Evolutionary conservation across 2,888 invertebrate species (phyloP).

Genomic region (Phalera bucephala): DNA sequence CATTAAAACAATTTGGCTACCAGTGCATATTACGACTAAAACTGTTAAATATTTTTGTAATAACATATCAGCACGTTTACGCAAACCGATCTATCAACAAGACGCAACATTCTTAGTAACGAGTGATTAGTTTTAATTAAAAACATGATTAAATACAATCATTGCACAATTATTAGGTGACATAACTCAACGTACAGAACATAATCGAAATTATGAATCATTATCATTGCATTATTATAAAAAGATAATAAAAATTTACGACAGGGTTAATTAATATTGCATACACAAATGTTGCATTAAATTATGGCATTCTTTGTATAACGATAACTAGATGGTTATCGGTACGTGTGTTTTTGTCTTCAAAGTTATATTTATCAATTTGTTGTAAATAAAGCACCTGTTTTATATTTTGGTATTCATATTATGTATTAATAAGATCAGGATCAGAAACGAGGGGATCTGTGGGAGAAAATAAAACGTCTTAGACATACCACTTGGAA

Average conservation of each 20-base stretch:
- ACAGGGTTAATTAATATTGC: conserved; percentile 27
- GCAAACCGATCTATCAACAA: conserved; percentile 1
- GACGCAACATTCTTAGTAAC: neutral
- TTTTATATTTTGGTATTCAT: too few relatives aligned
- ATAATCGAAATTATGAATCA: conserved; percentile 1
- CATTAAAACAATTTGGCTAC: too few relatives aligned
- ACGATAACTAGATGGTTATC: conserved; percentile 17
- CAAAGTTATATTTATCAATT: conserved; percentile 6
- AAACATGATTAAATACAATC: conserved; percentile 1
- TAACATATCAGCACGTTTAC: neutral
- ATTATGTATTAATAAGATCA: too few relatives aligned
- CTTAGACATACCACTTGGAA: too few relatives aligned
- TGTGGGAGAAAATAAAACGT: too few relatives aligned
- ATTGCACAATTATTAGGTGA: conserved; percentile 1
- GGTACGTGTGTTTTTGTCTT: neutral
- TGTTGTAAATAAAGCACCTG: too few relatives aligned
- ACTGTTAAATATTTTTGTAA: neutral
- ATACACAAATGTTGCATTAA: conserved; percentile 18
- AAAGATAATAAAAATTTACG: neutral
- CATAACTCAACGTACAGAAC: neutral
- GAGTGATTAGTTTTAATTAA: neutral
- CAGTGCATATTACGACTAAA: too few relatives aligned
- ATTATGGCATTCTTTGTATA: conserved; percentile 14
- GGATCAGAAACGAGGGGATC: too few relatives aligned
- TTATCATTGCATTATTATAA: neutral